Percentiles rank a stretch among this genome's conserved stretches.
These are phyloP conservation scores for Drosophila varians DNA, from an alignment of 1,140 invertebrate species.

Conservation along the genomic window DNA sequence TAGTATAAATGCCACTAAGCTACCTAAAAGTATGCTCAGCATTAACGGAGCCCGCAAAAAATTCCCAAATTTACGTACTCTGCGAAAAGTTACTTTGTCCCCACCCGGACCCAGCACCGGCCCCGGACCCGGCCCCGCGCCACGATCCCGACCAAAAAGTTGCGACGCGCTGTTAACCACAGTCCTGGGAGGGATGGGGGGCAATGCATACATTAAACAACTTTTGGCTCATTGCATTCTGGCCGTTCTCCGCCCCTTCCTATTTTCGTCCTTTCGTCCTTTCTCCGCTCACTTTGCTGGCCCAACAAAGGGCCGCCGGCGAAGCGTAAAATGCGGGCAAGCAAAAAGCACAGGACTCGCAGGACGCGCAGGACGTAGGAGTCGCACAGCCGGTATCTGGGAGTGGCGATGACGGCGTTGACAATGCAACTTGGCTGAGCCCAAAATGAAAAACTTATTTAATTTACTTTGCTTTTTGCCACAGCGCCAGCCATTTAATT, in stretches of 20 bases:
- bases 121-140: neutral
- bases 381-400: conserved; percentile 2
- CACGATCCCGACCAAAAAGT: conserved; percentile 61
- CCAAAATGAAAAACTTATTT: conserved; percentile 82
- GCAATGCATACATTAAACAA: conserved; percentile 83
- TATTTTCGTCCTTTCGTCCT: neutral
- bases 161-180: conserved; percentile 78
- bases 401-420: conserved; percentile 61
- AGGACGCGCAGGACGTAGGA: conserved; percentile 5
- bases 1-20: conserved; percentile 81
- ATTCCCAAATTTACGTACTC: conserved; percentile 67
- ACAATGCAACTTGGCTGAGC: conserved; percentile 76
- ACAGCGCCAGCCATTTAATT: conserved; percentile 76
- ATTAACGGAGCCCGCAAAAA: conserved; percentile 52
- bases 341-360: conserved; percentile 67
- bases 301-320: conserved; percentile 74
- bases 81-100: conserved; percentile 74
- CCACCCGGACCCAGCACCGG: neutral
- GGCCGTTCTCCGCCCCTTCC: conserved; percentile 17
- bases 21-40: conserved; percentile 77
- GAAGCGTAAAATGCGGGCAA: conserved; percentile 79
- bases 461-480: conserved; percentile 82
- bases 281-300: conserved; percentile 1
- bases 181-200: conserved; percentile 25
- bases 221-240: conserved; percentile 82